Evolutionary conservation across 2,888 invertebrate species (phyloP).

Genomic region (Drosophila paranaensis): DNA sequence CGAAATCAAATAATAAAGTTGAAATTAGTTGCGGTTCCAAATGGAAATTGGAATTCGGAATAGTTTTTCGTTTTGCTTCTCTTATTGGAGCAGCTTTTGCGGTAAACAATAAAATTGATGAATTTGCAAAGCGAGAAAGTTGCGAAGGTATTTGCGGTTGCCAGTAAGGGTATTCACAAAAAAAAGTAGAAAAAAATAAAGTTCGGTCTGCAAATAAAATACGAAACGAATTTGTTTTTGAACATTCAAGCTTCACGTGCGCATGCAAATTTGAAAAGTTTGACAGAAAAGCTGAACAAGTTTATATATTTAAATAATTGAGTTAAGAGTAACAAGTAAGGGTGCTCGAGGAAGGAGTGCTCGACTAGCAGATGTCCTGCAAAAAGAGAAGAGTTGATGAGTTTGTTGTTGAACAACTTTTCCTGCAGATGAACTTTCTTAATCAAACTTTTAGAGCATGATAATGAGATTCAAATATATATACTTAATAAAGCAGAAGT

Average conservation of each 20-base stretch:
- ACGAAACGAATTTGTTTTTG: constrained; percentile 1
- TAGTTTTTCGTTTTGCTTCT: constrained; percentile 37
- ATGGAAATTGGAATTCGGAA: constrained; percentile 66
- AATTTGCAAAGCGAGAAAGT: constrained; percentile 44
- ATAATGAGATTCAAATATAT: too few relatives aligned
- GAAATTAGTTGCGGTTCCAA: constrained; percentile 69
- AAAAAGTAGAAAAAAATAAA: background rate
- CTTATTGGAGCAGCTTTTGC: constrained; percentile 18
- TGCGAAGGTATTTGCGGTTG: constrained; percentile 30
- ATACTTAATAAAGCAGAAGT: too few relatives aligned
- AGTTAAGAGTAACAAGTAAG: too few relatives aligned
- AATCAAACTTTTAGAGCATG: too few relatives aligned
- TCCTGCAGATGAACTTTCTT: too few relatives aligned
- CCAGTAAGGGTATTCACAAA: background rate
- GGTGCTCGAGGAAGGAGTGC: too few relatives aligned
- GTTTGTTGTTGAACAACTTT: too few relatives aligned
- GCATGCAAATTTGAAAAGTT: constrained; percentile 9
- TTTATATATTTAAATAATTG: background rate
- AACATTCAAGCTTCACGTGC: constrained; percentile 1
- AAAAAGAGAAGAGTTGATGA: too few relatives aligned
- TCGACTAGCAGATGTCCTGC: too few relatives aligned
- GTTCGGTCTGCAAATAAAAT: constrained; percentile 18
- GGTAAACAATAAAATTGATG: constrained; percentile 65
- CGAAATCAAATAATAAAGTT: constrained; percentile 72
- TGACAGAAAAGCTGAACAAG: background rate